Evolutionary conservation across 2,888 invertebrate genomes (phyloP).

Genomic region (Tribolium freemani): DNA sequence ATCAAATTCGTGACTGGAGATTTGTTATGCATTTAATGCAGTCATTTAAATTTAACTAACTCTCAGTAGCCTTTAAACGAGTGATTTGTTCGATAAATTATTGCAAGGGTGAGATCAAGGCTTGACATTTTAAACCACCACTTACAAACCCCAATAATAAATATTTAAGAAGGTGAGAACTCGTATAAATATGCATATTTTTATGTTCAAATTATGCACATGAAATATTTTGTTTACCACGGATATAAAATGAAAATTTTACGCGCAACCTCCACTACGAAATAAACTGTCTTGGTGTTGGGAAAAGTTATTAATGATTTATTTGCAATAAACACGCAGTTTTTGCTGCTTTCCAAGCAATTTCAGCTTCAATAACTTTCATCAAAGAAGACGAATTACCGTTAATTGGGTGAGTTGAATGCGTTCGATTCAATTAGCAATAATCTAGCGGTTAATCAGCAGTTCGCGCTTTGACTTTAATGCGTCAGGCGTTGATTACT

Average conservation of each 20-base stretch:
- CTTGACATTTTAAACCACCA: neutral
- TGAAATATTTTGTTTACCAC: neutral
- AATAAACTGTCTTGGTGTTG: constrained; percentile 1
- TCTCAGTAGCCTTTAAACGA: constrained; percentile 25
- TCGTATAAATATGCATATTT: neutral
- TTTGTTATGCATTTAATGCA: constrained; percentile 39
- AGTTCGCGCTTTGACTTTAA: constrained; percentile 20
- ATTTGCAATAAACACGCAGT: constrained; percentile 24
- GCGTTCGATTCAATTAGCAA: constrained; percentile 6
- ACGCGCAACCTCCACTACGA: neutral
- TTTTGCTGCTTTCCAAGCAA: neutral
- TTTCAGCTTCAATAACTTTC: no score
- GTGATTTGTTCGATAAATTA: constrained; percentile 15
- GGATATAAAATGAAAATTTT: neutral
- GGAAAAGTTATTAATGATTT: constrained; percentile 21
- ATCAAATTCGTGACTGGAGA: constrained; percentile 34
- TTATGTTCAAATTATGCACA: constrained; percentile 12
- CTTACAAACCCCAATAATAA: neutral
- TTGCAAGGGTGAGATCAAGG: constrained; percentile 2
- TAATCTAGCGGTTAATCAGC: constrained; percentile 18
- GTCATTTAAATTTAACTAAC: constrained; percentile 27
- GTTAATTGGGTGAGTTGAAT: constrained; percentile 1
- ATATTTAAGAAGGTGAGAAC: neutral
- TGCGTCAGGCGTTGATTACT: neutral
- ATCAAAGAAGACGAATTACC: constrained; percentile 9